Conservation (phyloP, 2,113 vertebrate species). For the Argyrosomus japonicus region DNA sequence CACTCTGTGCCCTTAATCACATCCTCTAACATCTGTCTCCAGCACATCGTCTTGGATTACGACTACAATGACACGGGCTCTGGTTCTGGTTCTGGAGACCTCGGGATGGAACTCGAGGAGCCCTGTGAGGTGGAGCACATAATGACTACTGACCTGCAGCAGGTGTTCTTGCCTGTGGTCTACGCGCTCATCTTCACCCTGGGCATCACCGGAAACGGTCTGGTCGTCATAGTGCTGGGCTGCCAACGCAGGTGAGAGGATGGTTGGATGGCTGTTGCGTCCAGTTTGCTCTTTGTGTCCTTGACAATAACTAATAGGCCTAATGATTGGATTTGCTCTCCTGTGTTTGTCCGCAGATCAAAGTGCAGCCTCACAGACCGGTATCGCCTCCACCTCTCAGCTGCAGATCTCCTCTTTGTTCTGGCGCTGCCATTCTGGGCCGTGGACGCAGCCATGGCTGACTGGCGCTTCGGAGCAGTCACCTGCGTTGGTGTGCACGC, state of each 20-base stretch:
- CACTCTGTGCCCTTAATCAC: not conserved
- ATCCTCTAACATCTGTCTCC: slow-evolving; percentile 11
- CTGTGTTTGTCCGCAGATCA: slow-evolving; percentile 74
- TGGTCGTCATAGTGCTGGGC: slow-evolving; percentile 96
- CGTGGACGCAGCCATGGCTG: slow-evolving; percentile 87
- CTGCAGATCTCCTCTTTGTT: slow-evolving; percentile 97
- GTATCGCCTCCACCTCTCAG: slow-evolving; percentile 95
- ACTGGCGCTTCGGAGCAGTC: slow-evolving; percentile 92
- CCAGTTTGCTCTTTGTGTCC: not conserved
- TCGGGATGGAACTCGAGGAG: slow-evolving; percentile 83
- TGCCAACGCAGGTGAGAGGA: slow-evolving; percentile 89
- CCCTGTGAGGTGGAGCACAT: slow-evolving; percentile 86
- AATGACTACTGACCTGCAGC: slow-evolving; percentile 88
- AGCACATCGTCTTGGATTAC: slow-evolving; percentile 79
- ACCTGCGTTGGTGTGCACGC: slow-evolving; percentile 92
- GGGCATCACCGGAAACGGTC: slow-evolving; percentile 94
- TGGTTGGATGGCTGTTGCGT: rapidly evolving
- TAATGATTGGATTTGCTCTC: not conserved
- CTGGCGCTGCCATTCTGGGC: slow-evolving; percentile 97
- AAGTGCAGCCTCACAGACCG: slow-evolving; percentile 95
- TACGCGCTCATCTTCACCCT: slow-evolving; percentile 94
- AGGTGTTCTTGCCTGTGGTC: slow-evolving; percentile 92
- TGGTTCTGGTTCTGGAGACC: slow-evolving; percentile 86
- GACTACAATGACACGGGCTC: slow-evolving; percentile 85
- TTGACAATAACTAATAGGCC: rapidly evolving